Conservation (phyloP, 2,888 invertebrate genomes). For the Willowsia nigromaculata region DNA sequence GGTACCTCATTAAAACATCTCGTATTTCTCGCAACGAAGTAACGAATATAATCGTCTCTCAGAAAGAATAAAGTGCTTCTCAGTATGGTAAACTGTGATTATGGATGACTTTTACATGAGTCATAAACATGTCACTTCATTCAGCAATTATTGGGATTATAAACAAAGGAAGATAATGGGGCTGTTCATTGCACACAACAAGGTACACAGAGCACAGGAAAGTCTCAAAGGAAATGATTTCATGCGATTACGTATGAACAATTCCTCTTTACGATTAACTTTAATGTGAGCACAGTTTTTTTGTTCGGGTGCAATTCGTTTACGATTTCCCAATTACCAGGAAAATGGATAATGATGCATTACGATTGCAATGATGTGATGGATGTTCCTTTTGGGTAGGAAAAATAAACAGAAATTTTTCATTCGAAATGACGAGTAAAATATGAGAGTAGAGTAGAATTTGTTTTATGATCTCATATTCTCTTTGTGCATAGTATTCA, state of each 20-base stretch:
- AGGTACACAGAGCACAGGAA: no score
- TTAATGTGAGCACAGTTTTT: not conserved
- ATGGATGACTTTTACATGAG: slow-evolving; percentile 55
- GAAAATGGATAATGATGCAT: not conserved
- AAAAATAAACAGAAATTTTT: not conserved
- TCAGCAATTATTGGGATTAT: not conserved
- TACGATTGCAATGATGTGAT: not conserved
- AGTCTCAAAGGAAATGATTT: no score
- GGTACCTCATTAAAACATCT: slow-evolving; percentile 13
- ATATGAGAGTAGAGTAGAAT: no score
- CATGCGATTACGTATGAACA: no score
- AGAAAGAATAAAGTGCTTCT: not conserved
- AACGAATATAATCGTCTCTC: not conserved
- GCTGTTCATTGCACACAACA: not conserved
- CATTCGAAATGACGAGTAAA: not conserved
- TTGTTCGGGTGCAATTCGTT: not conserved
- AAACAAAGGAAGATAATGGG: not conserved
- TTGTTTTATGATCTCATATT: no score
- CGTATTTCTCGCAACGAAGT: not conserved
- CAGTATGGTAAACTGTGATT: slow-evolving; percentile 48
- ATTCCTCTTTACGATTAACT: not conserved
- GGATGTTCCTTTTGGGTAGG: not conserved
- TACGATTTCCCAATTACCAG: slow-evolving; percentile 1
- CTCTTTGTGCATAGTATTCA: no score
- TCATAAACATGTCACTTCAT: slow-evolving; percentile 56